Conservation (phyloP, 2,797 vertebrate species). For the Gymnodraco acuticeps region DNA sequence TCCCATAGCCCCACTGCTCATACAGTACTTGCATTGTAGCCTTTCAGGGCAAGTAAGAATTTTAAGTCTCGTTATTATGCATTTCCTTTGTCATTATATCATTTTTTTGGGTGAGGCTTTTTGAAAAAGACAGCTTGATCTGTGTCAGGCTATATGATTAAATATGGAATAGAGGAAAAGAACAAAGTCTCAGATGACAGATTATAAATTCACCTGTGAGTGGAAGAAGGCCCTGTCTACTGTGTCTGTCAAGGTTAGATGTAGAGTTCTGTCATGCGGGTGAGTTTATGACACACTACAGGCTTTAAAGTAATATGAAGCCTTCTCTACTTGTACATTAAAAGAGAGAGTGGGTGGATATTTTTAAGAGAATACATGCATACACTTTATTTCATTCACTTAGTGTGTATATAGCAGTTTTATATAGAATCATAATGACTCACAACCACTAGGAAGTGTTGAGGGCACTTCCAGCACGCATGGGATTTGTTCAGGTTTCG, state of each 20-base stretch:
- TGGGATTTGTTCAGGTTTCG: background rate
- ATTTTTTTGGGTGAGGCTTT: background rate
- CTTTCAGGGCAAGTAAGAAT: background rate
- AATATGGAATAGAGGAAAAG: slow-evolving; percentile 12
- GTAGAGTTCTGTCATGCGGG: slow-evolving; percentile 20
- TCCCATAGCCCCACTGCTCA: background rate
- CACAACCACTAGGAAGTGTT: background rate
- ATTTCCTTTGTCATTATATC: background rate
- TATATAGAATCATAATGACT: background rate
- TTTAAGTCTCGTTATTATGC: slow-evolving; percentile 4
- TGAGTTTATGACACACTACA: slow-evolving; percentile 13
- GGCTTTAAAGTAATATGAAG: slow-evolving; percentile 11
- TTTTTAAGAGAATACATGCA: slow-evolving; percentile 2
- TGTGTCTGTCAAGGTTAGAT: slow-evolving; percentile 45
- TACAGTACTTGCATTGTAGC: background rate
- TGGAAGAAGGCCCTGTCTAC: slow-evolving; percentile 19
- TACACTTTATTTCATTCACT: too few relatives aligned
- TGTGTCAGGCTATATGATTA: slow-evolving; percentile 14
- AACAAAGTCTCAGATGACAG: slow-evolving; percentile 42
- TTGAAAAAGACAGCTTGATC: slow-evolving; percentile 17
- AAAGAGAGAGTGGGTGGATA: background rate
- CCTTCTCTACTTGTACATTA: background rate
- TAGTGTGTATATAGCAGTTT: background rate
- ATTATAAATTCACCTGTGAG: slow-evolving; percentile 54
- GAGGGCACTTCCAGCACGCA: too few relatives aligned